Evolutionary conservation across 2,888 invertebrate species (phyloP), one percentile per base, ranked within the genome.

Genomic region (Leptinotarsa peninsularis): DNA sequence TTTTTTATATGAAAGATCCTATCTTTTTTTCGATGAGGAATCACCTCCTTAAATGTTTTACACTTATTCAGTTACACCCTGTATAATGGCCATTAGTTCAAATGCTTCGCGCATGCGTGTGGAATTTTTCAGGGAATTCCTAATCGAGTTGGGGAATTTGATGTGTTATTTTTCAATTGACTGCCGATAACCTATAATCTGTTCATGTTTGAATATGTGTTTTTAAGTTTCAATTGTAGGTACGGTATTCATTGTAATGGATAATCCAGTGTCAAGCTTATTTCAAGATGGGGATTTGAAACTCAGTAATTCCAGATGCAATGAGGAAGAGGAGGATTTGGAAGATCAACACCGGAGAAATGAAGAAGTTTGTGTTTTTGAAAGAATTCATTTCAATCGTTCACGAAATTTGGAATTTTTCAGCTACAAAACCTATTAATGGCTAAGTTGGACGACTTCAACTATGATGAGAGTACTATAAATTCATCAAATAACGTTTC

Each of bases 231-330:
- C 43, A 13, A 43, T 33, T 43, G 13, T 43, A 43, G 10, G 0
- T 43, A 43, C 10, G 3, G 3, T 10, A 43, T 43, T 10, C 10
- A 43, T 13, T 43, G 10, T 10, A 74, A 85, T 85, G 83, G 83
- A 84, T 74, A 81, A 80, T 77, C 93, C 93, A 67, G 93, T 93
- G 67, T 90, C 92, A 88, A 94, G 93, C 88, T 89, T 94, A 82
- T 94, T 94, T 84, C 92, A 93, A 89, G 93, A 92, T 76, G 91
- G 91, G 49, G 91, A 91, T 82, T 91, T 94, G 79, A 91, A 92
- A 81, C 89, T 94, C 80, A 92, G 93, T 85, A 91, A 91, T 82
- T 89, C 91, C 66, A 92, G 93, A 85, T 90, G 91, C 71, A 90
- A 92, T 73, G 92, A 92, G 83, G 94, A 94, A 83, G 94, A 94